Base-by-base conservation (phyloP, 2,888 invertebrate genomes). In the Timandra comae region DNA sequence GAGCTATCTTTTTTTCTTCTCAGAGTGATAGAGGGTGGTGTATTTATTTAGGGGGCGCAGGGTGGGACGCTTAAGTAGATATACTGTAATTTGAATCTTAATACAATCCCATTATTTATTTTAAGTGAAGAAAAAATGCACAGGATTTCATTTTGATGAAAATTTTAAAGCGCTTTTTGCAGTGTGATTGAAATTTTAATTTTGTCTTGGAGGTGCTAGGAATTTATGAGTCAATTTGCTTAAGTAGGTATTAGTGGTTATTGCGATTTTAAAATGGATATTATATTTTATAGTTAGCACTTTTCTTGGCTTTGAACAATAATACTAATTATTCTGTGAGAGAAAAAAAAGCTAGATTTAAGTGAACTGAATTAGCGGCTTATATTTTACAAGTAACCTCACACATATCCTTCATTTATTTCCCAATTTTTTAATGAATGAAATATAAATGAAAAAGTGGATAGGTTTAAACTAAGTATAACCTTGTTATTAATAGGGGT, bases 31-130 rank as follows among this genome's bases (percentile, higher is more conserved):
- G 69, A 63, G 60, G 62, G 59, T 55, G 59, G 61, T 54, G 59
- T 72, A 63, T 70, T 72, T 78, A 71, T 69, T 61, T 68, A 63
- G 58, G 65, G 52, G 56, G 35, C 46, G 38, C 24, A 22, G 62
- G 64, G 56, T 43, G 54, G 61, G 49, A 46, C 52, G 50, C 67
- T 67, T 74, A 71, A 73, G 66, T 54, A 70, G 76, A 76, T 76
- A 71, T 63, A 68, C 66, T 58, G 68, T 71, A 72, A 80, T 78
- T 79, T 76, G 70, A 77, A 78, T 78, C 71, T 72, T 79, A 79
- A 79, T 74, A 70, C 66, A 58, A 54, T 52, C 58, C 68, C 71
- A 79, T 80, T 78, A 74, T 76, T 80, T 78, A 80, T 76, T 77
- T 74, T 72, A 64, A 74, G 72, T 62, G 56, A 61, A 43, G 35